phyloP scores from a whole-genome alignment of 2,797 vertebrate species.

The Brachymystax lenok region DNA sequence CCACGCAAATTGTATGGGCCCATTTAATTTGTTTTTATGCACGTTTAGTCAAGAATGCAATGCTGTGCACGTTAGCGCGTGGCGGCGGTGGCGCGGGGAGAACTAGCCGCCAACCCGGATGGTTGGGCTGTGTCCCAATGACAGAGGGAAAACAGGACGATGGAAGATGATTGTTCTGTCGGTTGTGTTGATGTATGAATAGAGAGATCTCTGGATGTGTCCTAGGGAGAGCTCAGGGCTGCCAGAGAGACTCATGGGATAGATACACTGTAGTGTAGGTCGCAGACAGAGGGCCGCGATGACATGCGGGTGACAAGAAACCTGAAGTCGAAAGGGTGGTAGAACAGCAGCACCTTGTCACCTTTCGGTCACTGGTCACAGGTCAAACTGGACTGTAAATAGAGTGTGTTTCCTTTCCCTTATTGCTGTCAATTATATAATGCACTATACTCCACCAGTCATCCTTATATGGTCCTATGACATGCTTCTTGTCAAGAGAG shows the following conservation, averaged over 20 bases:
- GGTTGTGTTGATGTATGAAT: conserved; percentile 72
- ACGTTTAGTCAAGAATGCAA: conserved; percentile 80
- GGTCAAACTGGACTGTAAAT: no score
- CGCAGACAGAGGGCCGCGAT: background rate
- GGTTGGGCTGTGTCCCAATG: conserved; percentile 57
- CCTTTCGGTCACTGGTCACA: no score
- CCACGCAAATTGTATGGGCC: conserved; percentile 81
- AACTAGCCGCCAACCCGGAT: conserved; percentile 49
- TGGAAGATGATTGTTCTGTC: conserved; percentile 74
- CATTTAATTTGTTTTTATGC: conserved; percentile 85
- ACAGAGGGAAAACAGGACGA: conserved; percentile 72
- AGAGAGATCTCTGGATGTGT: conserved; percentile 47
- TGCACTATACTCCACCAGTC: no score
- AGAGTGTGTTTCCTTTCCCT: no score
- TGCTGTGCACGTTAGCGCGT: conserved; percentile 65
- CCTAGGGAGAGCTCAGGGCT: conserved; percentile 57
- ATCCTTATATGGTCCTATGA: no score
- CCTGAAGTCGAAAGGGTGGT: no score
- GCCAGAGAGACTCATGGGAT: conserved; percentile 66
- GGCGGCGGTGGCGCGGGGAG: conserved; percentile 47
- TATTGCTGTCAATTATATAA: no score
- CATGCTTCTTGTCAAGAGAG: no score
- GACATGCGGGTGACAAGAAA: no score
- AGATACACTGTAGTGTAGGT: background rate
- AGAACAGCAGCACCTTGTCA: no score